These are phyloP conservation scores for Echinometra lucunter DNA, from an alignment of 53 echinoderm and acorn worm species.

Conservation along the genomic window DNA sequence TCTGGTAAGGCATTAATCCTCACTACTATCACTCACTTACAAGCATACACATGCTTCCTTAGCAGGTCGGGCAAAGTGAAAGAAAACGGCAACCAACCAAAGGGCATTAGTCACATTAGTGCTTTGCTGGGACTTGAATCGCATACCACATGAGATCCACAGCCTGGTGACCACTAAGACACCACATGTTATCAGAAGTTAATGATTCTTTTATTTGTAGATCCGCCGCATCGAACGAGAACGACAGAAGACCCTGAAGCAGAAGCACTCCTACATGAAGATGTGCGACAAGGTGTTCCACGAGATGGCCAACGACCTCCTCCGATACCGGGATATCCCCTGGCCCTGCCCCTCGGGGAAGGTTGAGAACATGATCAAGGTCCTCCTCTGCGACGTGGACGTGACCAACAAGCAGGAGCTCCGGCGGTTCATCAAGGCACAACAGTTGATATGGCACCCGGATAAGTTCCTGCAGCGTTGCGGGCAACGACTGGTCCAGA, in stretches of 20 bases:
- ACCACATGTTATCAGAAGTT: no score
- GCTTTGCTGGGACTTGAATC: no score
- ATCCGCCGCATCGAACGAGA: conserved; percentile 73
- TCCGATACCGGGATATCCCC: conserved; percentile 78
- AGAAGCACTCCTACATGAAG: conserved; percentile 77
- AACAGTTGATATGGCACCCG: conserved; percentile 97
- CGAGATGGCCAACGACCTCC: conserved; percentile 62
- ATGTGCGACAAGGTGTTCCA: conserved; percentile 77
- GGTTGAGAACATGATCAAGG: conserved; percentile 64
- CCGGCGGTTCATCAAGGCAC: conserved; percentile 83
- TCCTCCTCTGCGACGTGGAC: conserved; percentile 83
- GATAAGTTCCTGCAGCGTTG: conserved; percentile 95
- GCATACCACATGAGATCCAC: no score
- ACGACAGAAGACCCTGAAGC: conserved; percentile 73
- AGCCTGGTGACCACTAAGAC: no score
- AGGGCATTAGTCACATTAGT: no score
- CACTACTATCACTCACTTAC: no score
- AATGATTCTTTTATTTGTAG: background rate
- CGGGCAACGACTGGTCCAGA: conserved; percentile 78
- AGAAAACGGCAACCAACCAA: no score
- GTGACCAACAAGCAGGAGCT: conserved; percentile 72
- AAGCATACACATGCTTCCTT: no score
- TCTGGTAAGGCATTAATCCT: no score
- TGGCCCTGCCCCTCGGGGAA: conserved; percentile 82
- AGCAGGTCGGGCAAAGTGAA: no score